These are phyloP conservation scores for Podabrus alpinus DNA, from an alignment of 2,888 invertebrate genomes.

Conservation along the genomic window DNA sequence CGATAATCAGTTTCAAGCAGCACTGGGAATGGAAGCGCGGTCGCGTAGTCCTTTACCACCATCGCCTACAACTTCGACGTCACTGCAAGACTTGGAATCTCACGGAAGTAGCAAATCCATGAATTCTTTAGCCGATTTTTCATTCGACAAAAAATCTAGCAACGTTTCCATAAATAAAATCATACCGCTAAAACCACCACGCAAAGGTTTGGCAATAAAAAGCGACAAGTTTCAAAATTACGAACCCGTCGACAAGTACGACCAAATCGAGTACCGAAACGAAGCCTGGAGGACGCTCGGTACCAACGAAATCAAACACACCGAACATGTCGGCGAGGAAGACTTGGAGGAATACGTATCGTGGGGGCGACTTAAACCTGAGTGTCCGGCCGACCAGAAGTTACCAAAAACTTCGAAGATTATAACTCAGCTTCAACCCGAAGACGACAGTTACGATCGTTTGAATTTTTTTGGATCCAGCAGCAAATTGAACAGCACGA, in stretches of 20 bases:
- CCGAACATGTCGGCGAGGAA: conserved; percentile 59
- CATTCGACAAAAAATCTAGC: conserved; percentile 24
- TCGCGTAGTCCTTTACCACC: conserved; percentile 80
- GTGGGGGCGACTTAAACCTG: conserved; percentile 50
- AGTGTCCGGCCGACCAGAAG: conserved; percentile 45
- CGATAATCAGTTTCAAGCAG: conserved; percentile 76
- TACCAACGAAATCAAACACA: conserved; percentile 73
- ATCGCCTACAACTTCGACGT: conserved; percentile 53
- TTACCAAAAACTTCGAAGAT: conserved; percentile 60
- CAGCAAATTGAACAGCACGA: conserved; percentile 66
- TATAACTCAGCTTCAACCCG: conserved; percentile 52
- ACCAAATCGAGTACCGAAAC: conserved; percentile 74
- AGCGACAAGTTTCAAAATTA: conserved; percentile 53
- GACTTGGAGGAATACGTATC: conserved; percentile 54
- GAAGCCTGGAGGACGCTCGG: conserved; percentile 85
- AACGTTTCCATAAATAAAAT: conserved; percentile 14
- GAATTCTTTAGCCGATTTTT: conserved; percentile 23
- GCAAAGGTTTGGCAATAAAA: conserved; percentile 29
- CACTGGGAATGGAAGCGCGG: conserved; percentile 78
- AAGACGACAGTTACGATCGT: conserved; percentile 73
- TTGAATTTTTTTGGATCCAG: conserved; percentile 81
- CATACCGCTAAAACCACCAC: conserved; percentile 49
- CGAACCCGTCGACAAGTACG: conserved; percentile 68
- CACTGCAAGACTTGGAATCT: conserved; percentile 56
- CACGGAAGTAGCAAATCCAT: conserved; percentile 45